Base-by-base conservation (phyloP, 2,113 vertebrate species). In the Seriola quinqueradiata region DNA sequence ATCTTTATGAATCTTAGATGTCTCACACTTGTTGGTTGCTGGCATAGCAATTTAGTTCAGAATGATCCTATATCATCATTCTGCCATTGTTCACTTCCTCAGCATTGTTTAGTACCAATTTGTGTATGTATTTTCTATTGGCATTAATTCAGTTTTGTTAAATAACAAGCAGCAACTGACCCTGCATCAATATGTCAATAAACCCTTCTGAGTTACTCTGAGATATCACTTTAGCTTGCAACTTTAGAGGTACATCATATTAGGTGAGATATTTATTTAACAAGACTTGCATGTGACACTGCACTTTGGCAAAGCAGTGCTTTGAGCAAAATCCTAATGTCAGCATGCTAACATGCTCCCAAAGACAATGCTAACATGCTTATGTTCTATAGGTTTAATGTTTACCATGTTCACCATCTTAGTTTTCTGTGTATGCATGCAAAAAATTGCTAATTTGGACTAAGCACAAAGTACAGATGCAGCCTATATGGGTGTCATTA, bases 1-100 rank as follows among this genome's bases (percentile, higher is more conserved):
- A 92, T 93, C 92, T 94, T 92, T 91, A 91, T 94, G 90, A 94
- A 92, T 91, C 92, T 94, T 93, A 77, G 85, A 93, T 90, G 90
- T 83, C 79, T 90, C 87, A 87, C 88, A 92, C 84, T 89, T 91
- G 84, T 87, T 91, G 87, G 78, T 75, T 11, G 25, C 82, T 87
- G 90, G 73, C 84, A 75, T 70, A 77, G 76, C 74, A 72, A 52
- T 81, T 90, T 58, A 59, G 42, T 67, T 69, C 9, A 75, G 42
- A 78, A 19, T 63, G 3, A 88, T 77, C 52, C 23, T 36, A 10
- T 44, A 65, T 67, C 50, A 60, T 74, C 50, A 52, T 46, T 50
- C 61, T 57, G 8, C 36, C 32, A 52, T 60, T 48, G 40, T 59
- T 69, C 23, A 58, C 75, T 60, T 60, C 57, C 38, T 73, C 10